Evolutionary conservation across 2,888 invertebrate genomes (phyloP).

Genomic region (Lysandra bellargus): DNA sequence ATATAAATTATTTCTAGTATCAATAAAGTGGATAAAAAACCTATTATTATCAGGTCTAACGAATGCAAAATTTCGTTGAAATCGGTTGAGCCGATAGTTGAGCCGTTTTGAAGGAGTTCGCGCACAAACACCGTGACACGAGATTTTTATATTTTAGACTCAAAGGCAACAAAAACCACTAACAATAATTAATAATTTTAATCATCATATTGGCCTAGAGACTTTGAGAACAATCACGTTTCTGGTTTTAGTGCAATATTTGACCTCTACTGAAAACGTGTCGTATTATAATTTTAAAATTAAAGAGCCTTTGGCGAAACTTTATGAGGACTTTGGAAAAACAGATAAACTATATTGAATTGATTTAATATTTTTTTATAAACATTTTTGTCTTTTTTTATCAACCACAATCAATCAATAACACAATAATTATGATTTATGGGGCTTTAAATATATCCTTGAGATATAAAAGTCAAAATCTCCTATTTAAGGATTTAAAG

Average conservation of each 20-base stretch:
- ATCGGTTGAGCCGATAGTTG: no score
- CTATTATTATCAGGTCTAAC: no score
- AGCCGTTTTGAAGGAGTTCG: no score
- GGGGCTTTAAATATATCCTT: not conserved
- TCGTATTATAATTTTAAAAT: not conserved
- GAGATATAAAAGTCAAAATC: not conserved
- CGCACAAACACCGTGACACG: no score
- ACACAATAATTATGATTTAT: not conserved
- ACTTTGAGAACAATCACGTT: not conserved
- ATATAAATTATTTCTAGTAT: no score
- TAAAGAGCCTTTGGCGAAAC: not conserved
- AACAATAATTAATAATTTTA: no score
- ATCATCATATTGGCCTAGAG: not conserved
- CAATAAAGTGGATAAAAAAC: no score
- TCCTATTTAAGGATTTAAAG: no score
- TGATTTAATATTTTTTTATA: not conserved
- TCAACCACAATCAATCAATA: no score
- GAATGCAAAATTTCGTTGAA: no score
- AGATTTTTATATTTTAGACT: no score
- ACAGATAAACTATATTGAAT: not conserved
- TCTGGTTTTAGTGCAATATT: not conserved
- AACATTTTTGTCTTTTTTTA: not conserved
- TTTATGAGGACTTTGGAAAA: not conserved
- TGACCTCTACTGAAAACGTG: not conserved
- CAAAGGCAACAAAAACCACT: no score